Evolutionary conservation across 2,113 vertebrate species (phyloP).

Genomic region (Sigmodon hispidus): DNA sequence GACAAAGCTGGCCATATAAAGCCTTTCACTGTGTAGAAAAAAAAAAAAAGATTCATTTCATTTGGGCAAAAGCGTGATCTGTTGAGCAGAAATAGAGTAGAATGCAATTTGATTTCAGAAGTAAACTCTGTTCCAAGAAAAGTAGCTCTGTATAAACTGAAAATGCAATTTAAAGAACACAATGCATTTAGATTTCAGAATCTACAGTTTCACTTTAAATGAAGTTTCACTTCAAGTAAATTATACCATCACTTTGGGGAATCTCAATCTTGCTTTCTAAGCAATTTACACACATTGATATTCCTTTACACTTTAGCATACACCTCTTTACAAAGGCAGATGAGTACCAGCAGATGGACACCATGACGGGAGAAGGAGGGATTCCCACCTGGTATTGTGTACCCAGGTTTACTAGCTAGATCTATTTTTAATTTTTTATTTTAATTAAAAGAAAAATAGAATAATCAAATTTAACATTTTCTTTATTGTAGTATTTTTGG

Average conservation of each 20-base stretch:
- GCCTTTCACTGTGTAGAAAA: slow-evolving; percentile 58
- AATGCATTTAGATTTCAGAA: slow-evolving; percentile 67
- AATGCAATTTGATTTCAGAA: slow-evolving; percentile 76
- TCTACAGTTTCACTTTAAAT: slow-evolving; percentile 63
- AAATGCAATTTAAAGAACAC: slow-evolving; percentile 76
- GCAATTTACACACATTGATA: slow-evolving; percentile 64
- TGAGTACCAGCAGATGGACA: slow-evolving; percentile 57
- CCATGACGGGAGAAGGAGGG: slow-evolving; percentile 14
- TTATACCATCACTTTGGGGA: slow-evolving; percentile 62
- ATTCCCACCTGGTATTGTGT: slow-evolving; percentile 24
- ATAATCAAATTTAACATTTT: slow-evolving; percentile 1
- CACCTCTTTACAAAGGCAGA: slow-evolving; percentile 58
- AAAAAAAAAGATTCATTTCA: slow-evolving; percentile 63
- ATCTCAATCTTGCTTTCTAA: slow-evolving; percentile 70
- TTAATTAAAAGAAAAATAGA: slow-evolving; percentile 2
- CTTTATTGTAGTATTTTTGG: slow-evolving; percentile 28
- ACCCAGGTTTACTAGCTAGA: slow-evolving; percentile 36
- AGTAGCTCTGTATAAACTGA: slow-evolving; percentile 67
- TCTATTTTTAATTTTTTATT: slow-evolving; percentile 59
- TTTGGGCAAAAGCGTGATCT: slow-evolving; percentile 60
- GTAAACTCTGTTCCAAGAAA: slow-evolving; percentile 63
- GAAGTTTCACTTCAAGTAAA: slow-evolving; percentile 75
- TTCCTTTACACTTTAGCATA: slow-evolving; percentile 48
- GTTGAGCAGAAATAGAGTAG: slow-evolving; percentile 68
- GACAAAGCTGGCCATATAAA: slow-evolving; percentile 39